These are phyloP conservation scores for Saccopteryx leptura DNA, from an alignment of 2,113 vertebrate genomes.

Conservation along the genomic window DNA sequence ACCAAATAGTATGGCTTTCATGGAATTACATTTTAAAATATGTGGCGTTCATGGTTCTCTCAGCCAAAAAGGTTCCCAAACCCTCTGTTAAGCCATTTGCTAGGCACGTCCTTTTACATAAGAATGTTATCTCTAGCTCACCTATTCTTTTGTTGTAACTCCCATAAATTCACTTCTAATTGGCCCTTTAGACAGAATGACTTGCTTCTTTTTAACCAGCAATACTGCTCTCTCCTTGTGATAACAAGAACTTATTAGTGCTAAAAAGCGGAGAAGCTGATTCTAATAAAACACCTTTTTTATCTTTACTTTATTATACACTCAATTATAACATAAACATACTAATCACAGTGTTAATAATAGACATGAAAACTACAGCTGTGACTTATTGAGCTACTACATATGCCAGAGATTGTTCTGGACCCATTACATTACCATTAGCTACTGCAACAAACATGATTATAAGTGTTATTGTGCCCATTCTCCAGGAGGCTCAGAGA, in stretches of 20 bases:
- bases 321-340: neutral
- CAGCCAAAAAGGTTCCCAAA: no score
- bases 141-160: conserved; percentile 11
- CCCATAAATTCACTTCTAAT: conserved; percentile 51
- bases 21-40: no score
- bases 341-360: neutral
- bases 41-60: no score
- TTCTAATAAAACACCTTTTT: conserved; percentile 40
- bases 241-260: neutral
- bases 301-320: conserved; percentile 1
- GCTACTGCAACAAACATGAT: neutral
- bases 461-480: neutral
- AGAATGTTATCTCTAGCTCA: conserved; percentile 59
- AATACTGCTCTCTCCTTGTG: neutral
- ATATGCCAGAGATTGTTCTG: neutral
- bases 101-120: neutral
- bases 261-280: neutral
- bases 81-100: conserved; percentile 12
- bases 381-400: conserved; percentile 5
- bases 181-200: conserved; percentile 49
- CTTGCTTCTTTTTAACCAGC: conserved; percentile 26
- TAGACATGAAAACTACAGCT: conserved; percentile 21
- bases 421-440: neutral
- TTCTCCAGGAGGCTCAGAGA: neutral
- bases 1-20: no score